Percentiles rank a stretch among this genome's conserved stretches.
These are phyloP conservation scores for Procavia capensis DNA, from an alignment of 2,113 vertebrate species.

Conservation along the genomic window DNA sequence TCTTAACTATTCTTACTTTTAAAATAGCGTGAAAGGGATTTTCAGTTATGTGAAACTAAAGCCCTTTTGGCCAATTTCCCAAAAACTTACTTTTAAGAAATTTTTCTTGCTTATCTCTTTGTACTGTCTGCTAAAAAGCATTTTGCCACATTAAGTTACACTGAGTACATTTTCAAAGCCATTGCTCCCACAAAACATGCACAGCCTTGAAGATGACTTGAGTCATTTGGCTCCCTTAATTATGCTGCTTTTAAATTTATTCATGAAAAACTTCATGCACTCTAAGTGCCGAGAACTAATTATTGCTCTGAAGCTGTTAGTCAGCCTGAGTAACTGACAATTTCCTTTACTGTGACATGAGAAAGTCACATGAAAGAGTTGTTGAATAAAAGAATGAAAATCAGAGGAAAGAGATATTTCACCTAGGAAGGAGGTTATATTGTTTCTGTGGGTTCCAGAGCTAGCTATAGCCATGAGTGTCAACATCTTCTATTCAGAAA, in stretches of 20 bases:
- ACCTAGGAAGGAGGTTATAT: neutral
- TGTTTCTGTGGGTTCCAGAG: neutral
- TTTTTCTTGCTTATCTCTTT: neutral
- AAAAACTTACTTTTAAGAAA: neutral
- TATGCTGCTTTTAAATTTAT: neutral
- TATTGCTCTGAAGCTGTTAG: neutral
- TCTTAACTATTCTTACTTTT: neutral
- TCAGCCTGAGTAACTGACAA: neutral
- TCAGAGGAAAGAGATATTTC: neutral
- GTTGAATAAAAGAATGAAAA: constrained; percentile 11
- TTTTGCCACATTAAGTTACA: neutral
- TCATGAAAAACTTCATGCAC: neutral
- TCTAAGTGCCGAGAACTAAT: neutral
- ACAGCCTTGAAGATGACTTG: neutral
- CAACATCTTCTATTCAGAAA: neutral
- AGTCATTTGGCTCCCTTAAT: neutral
- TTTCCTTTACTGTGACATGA: neutral
- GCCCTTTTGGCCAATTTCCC: neutral
- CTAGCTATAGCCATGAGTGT: neutral
- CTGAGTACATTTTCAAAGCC: neutral
- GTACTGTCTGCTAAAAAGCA: neutral
- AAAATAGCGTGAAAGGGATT: neutral
- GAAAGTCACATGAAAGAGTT: neutral
- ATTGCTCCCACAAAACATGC: neutral
- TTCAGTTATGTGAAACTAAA: neutral